Conservation (phyloP, 2,888 invertebrate genomes). For the Andrena haemorrhoa region DNA sequence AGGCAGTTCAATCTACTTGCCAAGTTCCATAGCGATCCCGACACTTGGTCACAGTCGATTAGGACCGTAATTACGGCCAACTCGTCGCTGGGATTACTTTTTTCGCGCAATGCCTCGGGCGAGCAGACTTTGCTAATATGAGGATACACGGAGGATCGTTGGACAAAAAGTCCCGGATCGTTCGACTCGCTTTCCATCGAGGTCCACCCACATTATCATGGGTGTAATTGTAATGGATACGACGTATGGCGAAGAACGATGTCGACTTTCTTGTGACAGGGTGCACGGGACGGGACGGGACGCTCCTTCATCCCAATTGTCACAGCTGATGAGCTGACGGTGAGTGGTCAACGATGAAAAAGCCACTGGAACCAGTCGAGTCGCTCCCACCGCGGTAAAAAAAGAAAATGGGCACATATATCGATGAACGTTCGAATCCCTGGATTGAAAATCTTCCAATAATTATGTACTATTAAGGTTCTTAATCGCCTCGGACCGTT, state of each 20-base stretch:
- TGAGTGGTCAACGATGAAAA: not conserved
- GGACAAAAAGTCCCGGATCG: slow-evolving; percentile 10
- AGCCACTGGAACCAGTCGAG: not conserved
- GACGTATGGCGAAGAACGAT: slow-evolving; percentile 19
- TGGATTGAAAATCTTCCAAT: not conserved
- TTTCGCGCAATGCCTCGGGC: not conserved
- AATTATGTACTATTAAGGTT: not conserved
- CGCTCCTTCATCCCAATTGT: not conserved
- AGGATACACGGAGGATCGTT: not conserved
- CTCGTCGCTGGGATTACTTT: not conserved
- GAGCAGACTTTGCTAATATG: not conserved
- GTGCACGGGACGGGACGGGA: not conserved
- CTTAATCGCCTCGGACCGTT: no score
- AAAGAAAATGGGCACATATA: not conserved
- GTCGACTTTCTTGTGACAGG: slow-evolving; percentile 34
- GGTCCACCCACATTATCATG: slow-evolving; percentile 52
- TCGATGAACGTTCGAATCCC: not conserved
- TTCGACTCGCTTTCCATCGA: slow-evolving; percentile 63
- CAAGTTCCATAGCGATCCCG: not conserved
- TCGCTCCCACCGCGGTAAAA: not conserved
- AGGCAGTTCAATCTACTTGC: slow-evolving; percentile 27
- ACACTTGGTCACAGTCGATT: slow-evolving; percentile 52
- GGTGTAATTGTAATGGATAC: slow-evolving; percentile 50
- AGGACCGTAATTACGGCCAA: slow-evolving; percentile 38
- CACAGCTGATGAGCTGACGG: not conserved